phyloP scores from a whole-genome alignment of 1,140 invertebrate species.

The Neomicropteryx cornuta region DNA sequence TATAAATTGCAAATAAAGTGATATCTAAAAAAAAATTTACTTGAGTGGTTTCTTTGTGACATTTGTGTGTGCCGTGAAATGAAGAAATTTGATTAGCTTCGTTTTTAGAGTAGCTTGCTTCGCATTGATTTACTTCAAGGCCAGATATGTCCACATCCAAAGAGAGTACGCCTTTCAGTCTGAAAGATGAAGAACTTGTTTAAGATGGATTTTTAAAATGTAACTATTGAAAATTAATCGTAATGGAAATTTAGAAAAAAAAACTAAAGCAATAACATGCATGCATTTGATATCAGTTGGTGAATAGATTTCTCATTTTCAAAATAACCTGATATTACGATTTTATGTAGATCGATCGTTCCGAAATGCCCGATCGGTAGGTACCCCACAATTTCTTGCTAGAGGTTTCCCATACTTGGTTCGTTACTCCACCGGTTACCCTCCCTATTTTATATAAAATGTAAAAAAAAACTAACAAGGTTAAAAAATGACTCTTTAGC shows the following conservation, averaged over 20 bases:
- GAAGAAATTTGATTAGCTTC: constrained; percentile 36
- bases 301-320: neutral
- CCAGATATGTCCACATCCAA: constrained; percentile 74
- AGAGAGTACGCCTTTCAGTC: constrained; percentile 64
- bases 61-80: constrained; percentile 77
- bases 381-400: no score
- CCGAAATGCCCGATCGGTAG: no score
- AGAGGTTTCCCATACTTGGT: no score
- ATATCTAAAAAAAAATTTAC: constrained; percentile 35
- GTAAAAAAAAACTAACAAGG: no score
- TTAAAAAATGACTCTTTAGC: no score
- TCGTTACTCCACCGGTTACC: no score
- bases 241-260: neutral
- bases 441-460: no score
- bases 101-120: constrained; percentile 28
- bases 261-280: neutral
- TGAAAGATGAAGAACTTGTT: constrained; percentile 25
- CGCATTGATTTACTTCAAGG: constrained; percentile 80
- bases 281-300: neutral
- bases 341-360: no score
- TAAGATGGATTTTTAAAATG: neutral
- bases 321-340: no score
- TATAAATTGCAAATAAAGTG: no score
- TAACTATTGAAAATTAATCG: neutral
- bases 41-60: constrained; percentile 64